These are phyloP conservation scores for Homarus gammarus DNA, from an alignment of 2,888 invertebrate species.

Conservation along the genomic window DNA sequence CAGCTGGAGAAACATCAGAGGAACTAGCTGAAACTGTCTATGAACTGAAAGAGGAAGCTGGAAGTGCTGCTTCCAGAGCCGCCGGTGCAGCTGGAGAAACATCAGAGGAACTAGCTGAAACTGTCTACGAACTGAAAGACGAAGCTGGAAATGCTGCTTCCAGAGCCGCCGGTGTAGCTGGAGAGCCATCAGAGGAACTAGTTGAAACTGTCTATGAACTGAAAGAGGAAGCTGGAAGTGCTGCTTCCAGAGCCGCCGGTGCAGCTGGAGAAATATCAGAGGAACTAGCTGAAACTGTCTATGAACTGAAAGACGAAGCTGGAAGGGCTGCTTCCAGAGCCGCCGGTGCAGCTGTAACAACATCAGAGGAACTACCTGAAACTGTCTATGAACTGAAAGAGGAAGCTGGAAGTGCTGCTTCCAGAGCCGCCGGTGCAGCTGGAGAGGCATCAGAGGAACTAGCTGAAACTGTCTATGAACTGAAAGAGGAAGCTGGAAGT, in stretches of 20 bases:
- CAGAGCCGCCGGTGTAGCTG: background rate
- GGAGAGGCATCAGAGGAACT: slow-evolving; percentile 77
- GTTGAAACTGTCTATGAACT: too few species aligned
- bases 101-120: background rate
- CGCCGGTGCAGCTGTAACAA: background rate
- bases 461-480: slow-evolving; percentile 77
- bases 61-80: too few species aligned
- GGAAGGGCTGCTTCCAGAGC: background rate
- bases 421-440: slow-evolving; percentile 72
- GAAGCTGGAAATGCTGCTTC: slow-evolving; percentile 7
- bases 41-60: too few species aligned
- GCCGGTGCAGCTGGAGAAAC: slow-evolving; percentile 49
- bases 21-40: too few species aligned
- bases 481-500: slow-evolving; percentile 67
- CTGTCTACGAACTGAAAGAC: background rate
- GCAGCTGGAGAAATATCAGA: slow-evolving; percentile 14
- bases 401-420: too few species aligned
- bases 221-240: too few species aligned
- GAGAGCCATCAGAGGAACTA: background rate
- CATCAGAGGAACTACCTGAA: too few species aligned
- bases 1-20: background rate
- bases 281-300: background rate
- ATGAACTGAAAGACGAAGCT: background rate
- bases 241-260: slow-evolving; percentile 1
- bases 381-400: too few species aligned